These are phyloP conservation scores for Pterobdella sp. DNA, from an alignment of 2,888 invertebrate genomes.

Conservation along the genomic window DNA sequence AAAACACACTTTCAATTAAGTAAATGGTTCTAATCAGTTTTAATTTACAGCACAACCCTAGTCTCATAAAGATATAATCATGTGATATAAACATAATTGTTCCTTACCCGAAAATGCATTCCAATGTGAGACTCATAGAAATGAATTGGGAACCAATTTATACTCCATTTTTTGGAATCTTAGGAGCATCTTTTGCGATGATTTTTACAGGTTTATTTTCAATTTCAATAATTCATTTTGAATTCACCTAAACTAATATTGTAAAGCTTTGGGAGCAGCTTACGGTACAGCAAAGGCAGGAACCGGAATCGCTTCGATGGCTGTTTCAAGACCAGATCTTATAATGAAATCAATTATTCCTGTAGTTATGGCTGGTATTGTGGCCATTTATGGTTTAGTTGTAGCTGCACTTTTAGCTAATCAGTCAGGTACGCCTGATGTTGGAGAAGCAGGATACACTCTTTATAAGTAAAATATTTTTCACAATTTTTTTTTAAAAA, in stretches of 20 bases:
- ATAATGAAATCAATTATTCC: slow-evolving; percentile 99
- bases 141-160: slow-evolving; percentile 55
- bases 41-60: too few species aligned
- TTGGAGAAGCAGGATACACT: slow-evolving; percentile 22
- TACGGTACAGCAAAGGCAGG: slow-evolving; percentile 99
- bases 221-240: background rate
- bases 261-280: slow-evolving; percentile 85
- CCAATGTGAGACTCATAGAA: background rate
- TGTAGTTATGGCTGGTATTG: slow-evolving; percentile 78
- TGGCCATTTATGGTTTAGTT: slow-evolving; percentile 98
- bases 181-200: slow-evolving; percentile 98
- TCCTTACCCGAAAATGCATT: slow-evolving; percentile 5
- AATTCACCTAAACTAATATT: background rate
- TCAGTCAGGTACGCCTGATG: slow-evolving; percentile 56
- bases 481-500: background rate
- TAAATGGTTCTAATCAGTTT: too few species aligned
- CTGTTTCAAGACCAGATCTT: slow-evolving; percentile 98
- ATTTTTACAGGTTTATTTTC: slow-evolving; percentile 88
- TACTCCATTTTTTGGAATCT: slow-evolving; percentile 98
- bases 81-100: slow-evolving; percentile 7
- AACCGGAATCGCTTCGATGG: slow-evolving; percentile 99
- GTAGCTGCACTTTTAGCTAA: slow-evolving; percentile 97
- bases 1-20: too few species aligned
- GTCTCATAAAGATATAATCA: too few species aligned
- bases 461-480: slow-evolving; percentile 45